Percentiles rank a stretch among this genome's conserved stretches.
Evolutionary conservation across 2,888 invertebrate species (phyloP).

Genomic region (Cistogaster globosa): DNA sequence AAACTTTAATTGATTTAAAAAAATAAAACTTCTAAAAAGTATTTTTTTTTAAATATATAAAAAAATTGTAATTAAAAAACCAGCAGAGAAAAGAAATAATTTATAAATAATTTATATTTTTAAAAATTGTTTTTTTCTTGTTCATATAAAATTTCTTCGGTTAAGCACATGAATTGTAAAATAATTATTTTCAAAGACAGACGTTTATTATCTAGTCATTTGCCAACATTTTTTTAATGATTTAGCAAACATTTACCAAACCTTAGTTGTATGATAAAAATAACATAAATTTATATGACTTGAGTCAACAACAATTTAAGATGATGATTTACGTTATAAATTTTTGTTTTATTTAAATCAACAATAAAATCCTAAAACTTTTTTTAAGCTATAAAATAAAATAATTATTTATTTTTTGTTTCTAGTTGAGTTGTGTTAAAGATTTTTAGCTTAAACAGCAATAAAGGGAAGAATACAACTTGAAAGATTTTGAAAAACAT

Average conservation of each 20-base stretch:
- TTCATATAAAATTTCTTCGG: background rate
- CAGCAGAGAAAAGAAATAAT: no score
- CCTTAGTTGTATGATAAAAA: slow-evolving; percentile 1
- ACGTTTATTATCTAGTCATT: slow-evolving; percentile 5
- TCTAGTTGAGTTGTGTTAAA: no score
- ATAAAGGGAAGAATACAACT: no score
- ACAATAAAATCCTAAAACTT: background rate
- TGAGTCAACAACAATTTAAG: slow-evolving; percentile 18
- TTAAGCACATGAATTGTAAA: slow-evolving; percentile 2
- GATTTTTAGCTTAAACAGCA: no score
- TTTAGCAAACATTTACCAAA: slow-evolving; percentile 32
- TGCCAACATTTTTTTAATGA: slow-evolving; percentile 25
- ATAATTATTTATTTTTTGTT: no score
- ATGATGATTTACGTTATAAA: background rate
- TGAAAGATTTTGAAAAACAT: no score
- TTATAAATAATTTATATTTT: slow-evolving; percentile 18
- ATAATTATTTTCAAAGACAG: background rate
- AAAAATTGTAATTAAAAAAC: background rate
- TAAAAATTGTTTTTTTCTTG: slow-evolving; percentile 9
- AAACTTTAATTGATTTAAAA: slow-evolving; percentile 51
- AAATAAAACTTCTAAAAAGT: background rate
- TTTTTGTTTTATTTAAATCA: background rate
- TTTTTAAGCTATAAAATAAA: background rate
- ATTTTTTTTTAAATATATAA: no score
- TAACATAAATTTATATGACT: slow-evolving; percentile 14